These are phyloP conservation scores for Falco cherrug DNA, from an alignment of 2,797 vertebrate species.

Conservation along the genomic window DNA sequence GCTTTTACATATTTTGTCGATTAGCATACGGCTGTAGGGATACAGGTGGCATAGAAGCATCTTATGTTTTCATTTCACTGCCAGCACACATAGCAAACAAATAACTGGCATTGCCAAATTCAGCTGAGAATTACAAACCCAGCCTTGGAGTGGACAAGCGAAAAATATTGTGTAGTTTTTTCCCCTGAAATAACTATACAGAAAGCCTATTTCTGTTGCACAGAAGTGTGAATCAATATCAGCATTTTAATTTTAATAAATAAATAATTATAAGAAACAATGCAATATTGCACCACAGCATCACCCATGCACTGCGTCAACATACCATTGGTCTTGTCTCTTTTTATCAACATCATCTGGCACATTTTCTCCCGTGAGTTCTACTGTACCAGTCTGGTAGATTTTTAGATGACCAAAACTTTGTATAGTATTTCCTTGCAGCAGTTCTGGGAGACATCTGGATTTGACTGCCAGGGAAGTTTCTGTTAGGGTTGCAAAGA, in stretches of 20 bases:
- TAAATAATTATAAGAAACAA: background rate
- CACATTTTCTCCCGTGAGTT: rapidly evolving
- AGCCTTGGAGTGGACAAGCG: background rate
- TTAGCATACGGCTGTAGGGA: background rate
- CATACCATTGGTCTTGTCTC: rapidly evolving
- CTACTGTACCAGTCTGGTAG: background rate
- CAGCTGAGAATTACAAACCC: background rate
- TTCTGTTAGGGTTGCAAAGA: background rate
- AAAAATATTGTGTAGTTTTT: background rate
- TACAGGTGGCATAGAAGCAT: background rate
- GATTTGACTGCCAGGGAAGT: background rate
- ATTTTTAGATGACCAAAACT: background rate
- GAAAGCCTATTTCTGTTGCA: background rate
- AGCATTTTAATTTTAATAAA: background rate
- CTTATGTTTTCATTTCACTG: background rate
- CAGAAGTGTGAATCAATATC: background rate
- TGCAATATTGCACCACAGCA: background rate
- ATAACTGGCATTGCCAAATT: background rate
- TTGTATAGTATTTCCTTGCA: background rate
- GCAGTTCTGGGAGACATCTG: background rate
- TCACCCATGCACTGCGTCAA: too few relatives aligned
- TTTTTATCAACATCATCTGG: background rate
- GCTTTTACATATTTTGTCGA: background rate
- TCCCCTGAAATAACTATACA: background rate
- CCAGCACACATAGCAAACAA: background rate